Evolutionary conservation across 2,797 vertebrate genomes (phyloP), one percentile per base, ranked within the genome.

Genomic region (Pempheris klunzingeri): DNA sequence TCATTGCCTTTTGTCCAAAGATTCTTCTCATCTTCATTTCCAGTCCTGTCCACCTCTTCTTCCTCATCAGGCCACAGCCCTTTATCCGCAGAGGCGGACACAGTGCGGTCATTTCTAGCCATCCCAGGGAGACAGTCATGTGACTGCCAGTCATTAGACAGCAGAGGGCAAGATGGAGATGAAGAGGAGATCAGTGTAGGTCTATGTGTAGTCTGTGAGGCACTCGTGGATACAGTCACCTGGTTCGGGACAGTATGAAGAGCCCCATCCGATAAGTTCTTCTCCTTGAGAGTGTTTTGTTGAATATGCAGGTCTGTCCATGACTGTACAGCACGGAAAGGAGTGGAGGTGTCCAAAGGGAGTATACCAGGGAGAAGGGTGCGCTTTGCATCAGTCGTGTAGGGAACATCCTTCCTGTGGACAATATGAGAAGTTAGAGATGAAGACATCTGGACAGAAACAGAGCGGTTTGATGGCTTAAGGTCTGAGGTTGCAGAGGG

Each of bases 361-460:
- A 76, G 66, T 28, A 34, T 0, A 52, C 38, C 9, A 5, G 60
- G 67, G 8, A 64, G 75, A 67, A 24, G 3, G 8, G 7, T 30
- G 55, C 2, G 13, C 78, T 87, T 85, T 13, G 82, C 66, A 1
- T 81, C 67, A 13, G 75, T 41, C 0, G 36, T 28, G 28, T 54
- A 87, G 11, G 85, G 90, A 50, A 90, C 63, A 12, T 87, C 85
- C 64, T 86, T 93, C 52, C 86, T 85, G 14, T 83, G 65, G 38
- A 92, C 64, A 41, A 93, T 94, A 53, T 93, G 91, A 41, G 89
- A 90, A 17, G 90, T 79, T 55, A 88, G 80, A 32, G 49, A 80
- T 20, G 94, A 96, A 68, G 93, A 74, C 93, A 95, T 93, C 84
- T 96, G 96, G 71, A 95, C 87, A n/a, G 94, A 95, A 61, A 95